Base-by-base conservation (phyloP, 2,113 vertebrate genomes). In the Gymnobelideus leadbeateri region DNA sequence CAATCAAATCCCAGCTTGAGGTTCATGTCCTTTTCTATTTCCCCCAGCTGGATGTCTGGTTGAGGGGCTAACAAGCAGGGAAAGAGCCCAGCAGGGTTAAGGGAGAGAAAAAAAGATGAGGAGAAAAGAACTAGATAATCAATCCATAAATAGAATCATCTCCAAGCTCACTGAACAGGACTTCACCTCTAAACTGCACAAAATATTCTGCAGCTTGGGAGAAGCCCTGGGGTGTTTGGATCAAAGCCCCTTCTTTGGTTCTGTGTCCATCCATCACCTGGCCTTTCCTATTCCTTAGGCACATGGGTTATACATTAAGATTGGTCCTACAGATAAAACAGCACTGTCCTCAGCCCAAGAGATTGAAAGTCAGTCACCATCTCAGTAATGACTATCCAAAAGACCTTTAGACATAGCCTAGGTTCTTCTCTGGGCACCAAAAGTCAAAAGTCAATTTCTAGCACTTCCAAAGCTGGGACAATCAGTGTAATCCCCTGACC, bases 1-100 rank as follows among this genome's bases (percentile, higher is more conserved):
- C 61, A 68, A 68, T 68, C 61, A 68, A 68, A 68, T 28, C 57
- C 31, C 19, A 51, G 50, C 92, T 96, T 94, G 91, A 91, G 89
- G 94, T 95, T 89, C 55, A 94, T 90, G 57, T 96, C 26, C 93
- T 93, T 91, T 93, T 53, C 43, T 91, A 53, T 9, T 11, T 92
- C 84, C 53, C 91, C 28, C 61, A 37, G 61, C 61, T 68, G 31
- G 61, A 68, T 37, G 31, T 68, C 31, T 68, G 61, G 61, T 68
- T 68, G 21, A 68, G 12, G 61, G 61, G 21, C 61, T 68, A 37
- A 68, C 61, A 68, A 68, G 61, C 61, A 68, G 21, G 12, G 61
- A 37, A 68, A 68, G 14, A 16, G 11, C 14, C 61, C 31, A 16
- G 31, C 31, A 14, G 31, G 31, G 61, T 37, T 37, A 68, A 68